Evolutionary conservation across 1,140 invertebrate species (phyloP), one percentile per base, ranked within the genome.

Genomic region (Oscheius sp.): DNA sequence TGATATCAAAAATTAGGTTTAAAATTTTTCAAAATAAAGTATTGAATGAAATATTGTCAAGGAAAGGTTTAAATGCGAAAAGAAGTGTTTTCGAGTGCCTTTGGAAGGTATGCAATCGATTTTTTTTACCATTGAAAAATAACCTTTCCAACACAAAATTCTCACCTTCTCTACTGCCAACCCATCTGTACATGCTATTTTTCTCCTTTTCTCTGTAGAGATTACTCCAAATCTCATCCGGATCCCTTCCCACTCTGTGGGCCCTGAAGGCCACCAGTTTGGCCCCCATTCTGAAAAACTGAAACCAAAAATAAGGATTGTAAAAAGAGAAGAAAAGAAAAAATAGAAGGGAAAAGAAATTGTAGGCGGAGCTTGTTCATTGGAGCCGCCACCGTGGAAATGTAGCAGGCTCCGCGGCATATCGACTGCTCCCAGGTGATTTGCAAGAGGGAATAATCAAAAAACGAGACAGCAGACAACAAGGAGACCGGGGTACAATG

Each of bases 151-250:
- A 45, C 18, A 45, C 23, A 45, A 45, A 45, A 45, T 74, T 77
- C 61, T 84, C 80, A 64, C 85, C 85, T 32, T 80, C 79, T 45
- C 81, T 77, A n/a, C 87, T 79, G 62, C 85, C 84, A 4, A 86
- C 85, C 81, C 84, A 87, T 77, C 84, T 84, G 76, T 87, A 87
- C 45, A 87, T 79, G 29, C 85, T 85, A 74, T 87, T 87, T 42
- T 85, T 81, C 63, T 85, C 81, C 34, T 85, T 77, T 67, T 87
- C 86, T 49, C 85, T 79, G 75, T 87, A 87, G 74, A 87, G 83
- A 70, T 85, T 85, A 65, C 86, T 85, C 87, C 87, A 87, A 61
- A 85, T 85, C 4, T 86, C 84, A 64, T 87, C 86, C 1, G 79
- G 79, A 68, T 85, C 85, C 34, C 76, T 80, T 13, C 52, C 72